phyloP scores from a whole-genome alignment of 2,113 vertebrate genomes.

The Eublepharis macularius region DNA sequence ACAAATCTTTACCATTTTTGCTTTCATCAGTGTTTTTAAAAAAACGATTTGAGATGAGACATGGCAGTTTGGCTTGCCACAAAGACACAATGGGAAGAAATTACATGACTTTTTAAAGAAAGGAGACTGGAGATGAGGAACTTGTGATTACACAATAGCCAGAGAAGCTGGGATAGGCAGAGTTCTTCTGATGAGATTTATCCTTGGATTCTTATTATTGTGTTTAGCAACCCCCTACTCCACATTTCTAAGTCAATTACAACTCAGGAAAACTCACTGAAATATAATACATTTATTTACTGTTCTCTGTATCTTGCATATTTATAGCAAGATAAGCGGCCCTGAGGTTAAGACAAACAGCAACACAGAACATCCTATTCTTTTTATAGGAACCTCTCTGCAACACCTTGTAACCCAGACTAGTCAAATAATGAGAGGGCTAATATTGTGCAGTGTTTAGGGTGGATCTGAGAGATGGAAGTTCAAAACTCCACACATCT shows the following conservation, averaged over 20 bases:
- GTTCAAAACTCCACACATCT: no score
- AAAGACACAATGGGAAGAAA: not conserved
- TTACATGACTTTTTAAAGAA: fast-evolving
- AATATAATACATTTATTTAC: not conserved
- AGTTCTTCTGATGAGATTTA: not conserved
- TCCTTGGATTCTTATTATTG: not conserved
- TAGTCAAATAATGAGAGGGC: not conserved
- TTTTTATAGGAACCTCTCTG: not conserved
- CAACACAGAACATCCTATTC: not conserved
- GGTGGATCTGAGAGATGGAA: no score
- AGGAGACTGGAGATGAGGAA: fast-evolving
- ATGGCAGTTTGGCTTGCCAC: not conserved
- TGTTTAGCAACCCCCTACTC: no score
- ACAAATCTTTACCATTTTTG: not conserved
- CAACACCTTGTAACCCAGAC: not conserved
- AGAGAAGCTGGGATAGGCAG: not conserved
- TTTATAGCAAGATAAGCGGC: not conserved
- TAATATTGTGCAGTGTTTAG: no score
- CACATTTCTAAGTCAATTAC: not conserved
- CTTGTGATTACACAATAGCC: not conserved
- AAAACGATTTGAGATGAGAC: not conserved
- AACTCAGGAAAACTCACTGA: not conserved
- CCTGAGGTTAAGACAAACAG: not conserved
- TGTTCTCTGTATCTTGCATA: not conserved
- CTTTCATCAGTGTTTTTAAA: not conserved